Percentiles rank a stretch among this genome's conserved stretches.
Evolutionary conservation across 2,113 vertebrate species (phyloP).

Genomic region (Cheirogaleus medius): DNA sequence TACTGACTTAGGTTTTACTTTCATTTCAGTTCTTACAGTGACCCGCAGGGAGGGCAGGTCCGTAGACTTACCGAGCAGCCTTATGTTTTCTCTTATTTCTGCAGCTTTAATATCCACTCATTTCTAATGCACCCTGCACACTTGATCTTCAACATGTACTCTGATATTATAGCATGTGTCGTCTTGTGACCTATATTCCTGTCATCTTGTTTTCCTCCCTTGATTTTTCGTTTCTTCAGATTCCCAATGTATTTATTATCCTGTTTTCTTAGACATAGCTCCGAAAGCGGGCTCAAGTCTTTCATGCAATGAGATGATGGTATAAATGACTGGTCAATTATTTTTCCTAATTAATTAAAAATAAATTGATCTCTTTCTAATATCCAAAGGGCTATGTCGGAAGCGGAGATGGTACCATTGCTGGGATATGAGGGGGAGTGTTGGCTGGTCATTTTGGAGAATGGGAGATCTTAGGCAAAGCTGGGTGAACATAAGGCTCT

Average conservation of each 20-base stretch:
- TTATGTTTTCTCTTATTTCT: background rate
- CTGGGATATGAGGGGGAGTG: fast-evolving
- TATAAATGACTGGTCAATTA: background rate
- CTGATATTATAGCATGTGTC: background rate
- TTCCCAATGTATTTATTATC: background rate
- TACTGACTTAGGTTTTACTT: background rate
- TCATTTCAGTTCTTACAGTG: background rate
- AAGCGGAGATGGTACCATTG: fast-evolving
- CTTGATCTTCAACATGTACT: fast-evolving
- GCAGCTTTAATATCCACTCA: fast-evolving
- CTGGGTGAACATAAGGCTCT: background rate
- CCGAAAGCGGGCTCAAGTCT: too few relatives aligned
- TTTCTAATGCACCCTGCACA: fast-evolving
- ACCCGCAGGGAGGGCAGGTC: background rate
- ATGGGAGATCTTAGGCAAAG: background rate
- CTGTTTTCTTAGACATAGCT: background rate
- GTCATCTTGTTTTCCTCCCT: background rate
- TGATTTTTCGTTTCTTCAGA: background rate
- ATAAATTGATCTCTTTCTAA: background rate
- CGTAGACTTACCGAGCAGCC: fast-evolving
- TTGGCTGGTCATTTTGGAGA: background rate
- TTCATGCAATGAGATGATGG: background rate
- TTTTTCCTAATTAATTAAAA: background rate
- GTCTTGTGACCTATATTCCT: background rate
- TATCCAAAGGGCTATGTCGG: background rate